A percentile compares a stretch with the other conserved stretches of the same genome.
Evolutionary conservation across 2,113 vertebrate species (phyloP).

Genomic region (Lampris incognitus): DNA sequence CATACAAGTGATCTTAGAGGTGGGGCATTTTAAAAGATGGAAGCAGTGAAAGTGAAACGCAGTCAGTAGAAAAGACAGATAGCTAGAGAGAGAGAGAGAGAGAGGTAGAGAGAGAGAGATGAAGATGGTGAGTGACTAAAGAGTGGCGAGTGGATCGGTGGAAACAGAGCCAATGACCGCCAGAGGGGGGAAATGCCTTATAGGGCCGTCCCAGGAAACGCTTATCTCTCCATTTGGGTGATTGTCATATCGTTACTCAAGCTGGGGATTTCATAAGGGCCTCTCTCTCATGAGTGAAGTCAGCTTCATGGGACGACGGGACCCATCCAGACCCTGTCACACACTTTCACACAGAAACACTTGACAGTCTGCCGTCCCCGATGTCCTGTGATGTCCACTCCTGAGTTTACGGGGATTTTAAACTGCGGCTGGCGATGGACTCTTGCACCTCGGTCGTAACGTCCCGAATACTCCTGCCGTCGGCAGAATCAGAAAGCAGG

Average conservation of each 20-base stretch:
- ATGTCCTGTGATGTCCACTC: no score
- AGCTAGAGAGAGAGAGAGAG: conserved; percentile 30
- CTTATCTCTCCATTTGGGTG: conserved; percentile 43
- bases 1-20: conserved; percentile 36
- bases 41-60: conserved; percentile 58
- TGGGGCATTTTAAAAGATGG: conserved; percentile 40
- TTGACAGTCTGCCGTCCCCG: no score
- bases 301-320: conserved; percentile 46
- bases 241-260: conserved; percentile 51
- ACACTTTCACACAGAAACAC: conserved; percentile 58
- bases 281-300: conserved; percentile 26
- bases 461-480: not conserved
- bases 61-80: conserved; percentile 43
- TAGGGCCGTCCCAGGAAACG: conserved; percentile 57
- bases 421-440: no score
- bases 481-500: not conserved
- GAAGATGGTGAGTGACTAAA: conserved; percentile 38
- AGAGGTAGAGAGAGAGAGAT: conserved; percentile 40
- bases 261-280: conserved; percentile 12
- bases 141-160: conserved; percentile 47
- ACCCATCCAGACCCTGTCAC: conserved; percentile 47
- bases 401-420: no score
- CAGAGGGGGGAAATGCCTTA: conserved; percentile 43
- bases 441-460: not conserved
- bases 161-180: conserved; percentile 57